Conservation (phyloP, 1,140 invertebrate genomes). For the Drosophila baimaii region DNA sequence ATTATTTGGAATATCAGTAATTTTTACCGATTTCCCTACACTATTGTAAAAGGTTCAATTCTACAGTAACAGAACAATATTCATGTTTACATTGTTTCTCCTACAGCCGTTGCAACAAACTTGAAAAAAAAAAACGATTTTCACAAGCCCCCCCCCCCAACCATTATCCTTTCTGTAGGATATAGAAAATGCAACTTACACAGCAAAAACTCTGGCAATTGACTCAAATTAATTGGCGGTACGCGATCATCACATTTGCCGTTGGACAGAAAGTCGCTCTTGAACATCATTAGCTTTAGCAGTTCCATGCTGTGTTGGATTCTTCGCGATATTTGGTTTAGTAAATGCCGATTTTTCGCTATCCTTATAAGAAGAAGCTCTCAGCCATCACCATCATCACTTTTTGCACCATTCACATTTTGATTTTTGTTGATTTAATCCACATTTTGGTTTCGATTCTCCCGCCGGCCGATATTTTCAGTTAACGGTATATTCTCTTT, state of each 20-base stretch:
- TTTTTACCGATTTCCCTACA: no score
- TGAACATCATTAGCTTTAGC: conserved; percentile 84
- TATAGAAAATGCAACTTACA: conserved; percentile 85
- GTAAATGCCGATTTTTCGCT: conserved; percentile 13
- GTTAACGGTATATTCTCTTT: conserved; percentile 5
- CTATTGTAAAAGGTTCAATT: no score
- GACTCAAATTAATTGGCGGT: conserved; percentile 89
- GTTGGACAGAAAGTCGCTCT: conserved; percentile 84
- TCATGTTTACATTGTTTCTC: no score
- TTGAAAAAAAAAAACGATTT: no score
- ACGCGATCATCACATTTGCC: conserved; percentile 85
- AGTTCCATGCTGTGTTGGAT: conserved; percentile 75
- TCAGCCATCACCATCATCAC: conserved; percentile 42
- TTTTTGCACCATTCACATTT: conserved; percentile 58
- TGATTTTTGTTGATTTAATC: conserved; percentile 37
- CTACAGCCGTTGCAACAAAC: no score
- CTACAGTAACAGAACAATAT: no score
- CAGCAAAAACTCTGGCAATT: conserved; percentile 90
- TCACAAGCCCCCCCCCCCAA: background rate
- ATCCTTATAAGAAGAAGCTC: conserved; percentile 3
- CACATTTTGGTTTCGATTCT: conserved; percentile 46
- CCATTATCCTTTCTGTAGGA: background rate
- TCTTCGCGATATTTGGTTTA: background rate
- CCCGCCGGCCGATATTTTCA: conserved; percentile 13
- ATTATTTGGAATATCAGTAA: no score